Base-by-base conservation (phyloP, 2,797 vertebrate genomes). In the Sylvia borin region DNA sequence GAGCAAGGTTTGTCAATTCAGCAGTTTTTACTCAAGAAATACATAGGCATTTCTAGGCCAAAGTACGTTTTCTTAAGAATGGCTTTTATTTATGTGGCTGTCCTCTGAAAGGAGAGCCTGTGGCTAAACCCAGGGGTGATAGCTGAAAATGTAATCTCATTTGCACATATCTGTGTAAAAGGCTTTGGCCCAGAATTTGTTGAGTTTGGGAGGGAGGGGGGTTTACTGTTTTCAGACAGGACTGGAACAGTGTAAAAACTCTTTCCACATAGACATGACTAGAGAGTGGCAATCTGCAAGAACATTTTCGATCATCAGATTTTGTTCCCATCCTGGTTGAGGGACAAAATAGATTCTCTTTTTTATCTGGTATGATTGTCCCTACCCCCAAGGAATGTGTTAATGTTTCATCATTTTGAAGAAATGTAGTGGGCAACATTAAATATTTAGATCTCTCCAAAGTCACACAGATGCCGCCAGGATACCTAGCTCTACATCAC, bases 401-500 rank as follows among this genome's bases (percentile, higher is more conserved):
- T 95, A 74, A 51, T 86, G 79, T 91, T 94, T 95, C 27, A 61
- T 92, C 3, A 5, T 94, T 95, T 88, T 78, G 76, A 94, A 54
- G 74, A 62, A 83, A 71, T 6, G 1, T 71, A 71, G 54, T 85
- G 78, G 58, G 86, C 68, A 58, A 25, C 81, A 95, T 97, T 96
- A 96, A 97, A 95, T 96, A 96, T 96, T 96, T 95, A 96, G 64
- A 22, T 80, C 57, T 85, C 67, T 62, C 34, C 1, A 0, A 92
- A 96, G 92, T 84, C 85, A 34, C 74, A 54, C 0, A 2, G 80
- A 58, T 95, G 85, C 81, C 95, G 90, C 93, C 84, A 77, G 94
- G 96, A 91, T 51, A 88, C 87, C 74, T 77, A 93, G 79, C 68
- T 85, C 80, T 91, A 83, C 70, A 93, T 97, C 88, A 91, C 94